Conservation (phyloP, 2,113 vertebrate species). For the Burhinus oedicnemus region DNA sequence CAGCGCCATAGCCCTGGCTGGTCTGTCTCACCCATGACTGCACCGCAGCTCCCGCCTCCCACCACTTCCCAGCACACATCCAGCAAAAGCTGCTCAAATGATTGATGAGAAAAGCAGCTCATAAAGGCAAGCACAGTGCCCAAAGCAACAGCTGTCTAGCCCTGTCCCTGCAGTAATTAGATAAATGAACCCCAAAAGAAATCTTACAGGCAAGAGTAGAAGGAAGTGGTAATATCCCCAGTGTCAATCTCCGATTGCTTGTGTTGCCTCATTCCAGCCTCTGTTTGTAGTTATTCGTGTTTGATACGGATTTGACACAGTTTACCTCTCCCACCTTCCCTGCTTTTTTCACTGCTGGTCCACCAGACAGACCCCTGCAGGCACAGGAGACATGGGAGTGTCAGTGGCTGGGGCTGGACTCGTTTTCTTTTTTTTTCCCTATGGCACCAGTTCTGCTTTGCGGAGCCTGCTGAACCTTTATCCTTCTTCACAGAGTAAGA, state of each 20-base stretch:
- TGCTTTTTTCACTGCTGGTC: not conserved
- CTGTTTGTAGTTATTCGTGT: not conserved
- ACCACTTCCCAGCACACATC: not conserved
- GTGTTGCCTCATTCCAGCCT: not conserved
- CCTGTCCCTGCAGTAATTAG: conserved; percentile 35
- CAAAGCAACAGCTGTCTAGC: conserved; percentile 52
- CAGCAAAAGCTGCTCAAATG: conserved; percentile 44
- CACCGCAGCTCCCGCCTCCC: not conserved
- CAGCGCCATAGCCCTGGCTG: not conserved
- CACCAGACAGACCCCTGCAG: not conserved
- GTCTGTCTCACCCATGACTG: not conserved
- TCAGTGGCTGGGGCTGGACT: not conserved
- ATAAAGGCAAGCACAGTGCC: conserved; percentile 43
- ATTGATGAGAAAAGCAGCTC: conserved; percentile 60
- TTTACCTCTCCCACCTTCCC: not conserved
- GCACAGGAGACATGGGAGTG: not conserved
- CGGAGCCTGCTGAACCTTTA: not conserved
- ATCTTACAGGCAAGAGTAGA: not conserved
- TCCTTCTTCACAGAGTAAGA: not conserved
- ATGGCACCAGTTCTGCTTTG: not conserved
- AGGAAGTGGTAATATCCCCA: not conserved
- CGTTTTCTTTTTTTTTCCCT: not conserved
- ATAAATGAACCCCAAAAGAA: conserved; percentile 43
- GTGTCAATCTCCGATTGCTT: not conserved
- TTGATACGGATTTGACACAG: not conserved